Evolutionary conservation across 53 echinoderm and acorn worm species (phyloP).

Genomic region (Temnopleurus reevesii): DNA sequence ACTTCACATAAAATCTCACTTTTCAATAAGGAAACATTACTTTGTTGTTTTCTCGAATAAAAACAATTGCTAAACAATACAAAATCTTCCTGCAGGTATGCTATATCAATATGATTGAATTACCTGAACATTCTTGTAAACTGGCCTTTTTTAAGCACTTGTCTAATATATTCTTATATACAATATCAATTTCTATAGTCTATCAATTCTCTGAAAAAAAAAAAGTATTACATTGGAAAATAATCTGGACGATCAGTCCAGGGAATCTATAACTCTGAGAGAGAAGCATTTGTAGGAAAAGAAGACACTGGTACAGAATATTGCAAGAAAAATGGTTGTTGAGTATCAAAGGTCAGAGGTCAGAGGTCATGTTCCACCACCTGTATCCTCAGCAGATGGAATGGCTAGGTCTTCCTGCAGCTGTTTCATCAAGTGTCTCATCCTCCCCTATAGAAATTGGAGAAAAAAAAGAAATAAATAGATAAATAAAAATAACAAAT

Average conservation of each 20-base stretch:
- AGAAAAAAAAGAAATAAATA: no score
- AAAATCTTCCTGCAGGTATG: not conserved
- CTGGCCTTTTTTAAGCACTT: not conserved
- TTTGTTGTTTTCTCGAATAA: no score
- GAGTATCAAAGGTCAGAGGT: not conserved
- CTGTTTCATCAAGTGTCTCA: slow-evolving; percentile 86
- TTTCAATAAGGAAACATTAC: not conserved
- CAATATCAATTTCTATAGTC: not conserved
- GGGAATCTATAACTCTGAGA: not conserved
- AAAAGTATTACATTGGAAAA: not conserved
- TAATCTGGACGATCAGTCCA: not conserved
- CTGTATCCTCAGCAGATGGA: slow-evolving; percentile 44
- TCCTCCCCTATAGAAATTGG: slow-evolving; percentile 80
- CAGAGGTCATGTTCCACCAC: slow-evolving; percentile 34
- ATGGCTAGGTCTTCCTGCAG: slow-evolving; percentile 85
- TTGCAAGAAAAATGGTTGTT: not conserved
- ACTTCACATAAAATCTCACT: no score
- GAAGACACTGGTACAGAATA: not conserved
- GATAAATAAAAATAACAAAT: no score
- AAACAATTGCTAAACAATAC: not conserved
- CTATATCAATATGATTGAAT: not conserved
- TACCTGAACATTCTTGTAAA: not conserved
- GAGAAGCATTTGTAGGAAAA: not conserved
- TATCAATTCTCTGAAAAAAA: no score
- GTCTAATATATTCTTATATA: not conserved